These are phyloP conservation scores for Procambarus clarkii DNA, from an alignment of 1,140 invertebrate species.

Conservation along the genomic window DNA sequence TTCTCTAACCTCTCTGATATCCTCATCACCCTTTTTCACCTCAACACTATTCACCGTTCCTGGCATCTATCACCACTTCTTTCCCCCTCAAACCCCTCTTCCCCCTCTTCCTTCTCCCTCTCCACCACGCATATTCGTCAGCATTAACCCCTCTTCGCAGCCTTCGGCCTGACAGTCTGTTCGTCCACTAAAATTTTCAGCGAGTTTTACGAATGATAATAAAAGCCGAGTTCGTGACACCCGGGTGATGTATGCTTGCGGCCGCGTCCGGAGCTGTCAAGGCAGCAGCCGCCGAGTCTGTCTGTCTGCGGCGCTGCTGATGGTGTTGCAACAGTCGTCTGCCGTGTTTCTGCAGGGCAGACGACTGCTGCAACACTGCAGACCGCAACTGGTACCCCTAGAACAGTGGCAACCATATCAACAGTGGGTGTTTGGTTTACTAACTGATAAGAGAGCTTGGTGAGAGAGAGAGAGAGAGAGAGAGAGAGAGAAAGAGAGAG, in stretches of 20 bases:
- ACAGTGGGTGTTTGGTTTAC: too few relatives aligned
- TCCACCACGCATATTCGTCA: background rate
- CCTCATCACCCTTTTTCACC: too few relatives aligned
- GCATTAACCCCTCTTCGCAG: background rate
- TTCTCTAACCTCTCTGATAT: too few relatives aligned
- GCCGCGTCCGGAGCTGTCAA: background rate
- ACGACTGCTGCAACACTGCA: background rate
- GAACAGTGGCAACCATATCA: background rate
- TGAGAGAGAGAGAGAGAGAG: too few relatives aligned
- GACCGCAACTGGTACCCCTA: background rate
- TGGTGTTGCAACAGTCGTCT: too few relatives aligned
- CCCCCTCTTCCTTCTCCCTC: background rate
- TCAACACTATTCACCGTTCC: too few relatives aligned
- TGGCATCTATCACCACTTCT: background rate
- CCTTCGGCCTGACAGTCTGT: background rate
- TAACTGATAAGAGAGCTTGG: too few relatives aligned
- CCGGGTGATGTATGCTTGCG: background rate
- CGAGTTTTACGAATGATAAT: slow-evolving; percentile 1
- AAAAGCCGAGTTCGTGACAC: background rate
- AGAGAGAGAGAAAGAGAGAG: too few relatives aligned
- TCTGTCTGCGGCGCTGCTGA: background rate
- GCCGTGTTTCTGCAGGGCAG: background rate
- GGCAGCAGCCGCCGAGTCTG: background rate
- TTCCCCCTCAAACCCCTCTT: too few relatives aligned
- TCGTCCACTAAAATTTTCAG: background rate